Evolutionary conservation across 2,797 vertebrate species (phyloP).

Genomic region (Threskiornis aethiopicus): DNA sequence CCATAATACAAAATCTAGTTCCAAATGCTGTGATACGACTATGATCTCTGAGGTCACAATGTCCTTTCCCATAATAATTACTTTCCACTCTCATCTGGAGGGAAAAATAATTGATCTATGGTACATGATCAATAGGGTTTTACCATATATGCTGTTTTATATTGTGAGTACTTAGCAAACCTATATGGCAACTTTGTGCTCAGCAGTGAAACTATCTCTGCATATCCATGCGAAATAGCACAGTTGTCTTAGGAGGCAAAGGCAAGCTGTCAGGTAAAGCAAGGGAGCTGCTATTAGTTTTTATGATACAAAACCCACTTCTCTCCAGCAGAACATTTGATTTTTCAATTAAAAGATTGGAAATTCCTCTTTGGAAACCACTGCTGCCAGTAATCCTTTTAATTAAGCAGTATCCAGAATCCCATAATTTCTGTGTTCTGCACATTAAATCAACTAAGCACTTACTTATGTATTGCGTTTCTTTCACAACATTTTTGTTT

Average conservation of each 20-base stretch:
- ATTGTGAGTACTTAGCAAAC: neutral
- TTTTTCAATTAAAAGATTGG: neutral
- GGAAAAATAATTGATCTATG: neutral
- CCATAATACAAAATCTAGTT: neutral
- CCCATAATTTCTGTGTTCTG: neutral
- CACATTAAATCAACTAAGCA: neutral
- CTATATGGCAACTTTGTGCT: neutral
- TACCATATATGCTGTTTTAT: neutral
- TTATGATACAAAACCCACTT: neutral
- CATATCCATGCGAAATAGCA: neutral
- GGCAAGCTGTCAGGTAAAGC: neutral
- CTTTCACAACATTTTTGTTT: neutral
- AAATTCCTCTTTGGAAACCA: conserved; percentile 15
- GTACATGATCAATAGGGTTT: neutral
- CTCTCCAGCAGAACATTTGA: neutral
- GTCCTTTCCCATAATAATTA: neutral
- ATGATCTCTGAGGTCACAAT: neutral
- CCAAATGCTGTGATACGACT: neutral
- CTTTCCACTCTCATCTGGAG: neutral
- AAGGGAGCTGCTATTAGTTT: neutral
- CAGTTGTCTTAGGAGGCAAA: neutral
- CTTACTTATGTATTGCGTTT: neutral
- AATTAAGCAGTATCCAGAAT: neutral
- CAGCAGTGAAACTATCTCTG: neutral
- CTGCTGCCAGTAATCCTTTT: neutral